These are phyloP conservation scores for Hyperopisus bebe DNA, from an alignment of 2,113 vertebrate genomes.

Conservation along the genomic window DNA sequence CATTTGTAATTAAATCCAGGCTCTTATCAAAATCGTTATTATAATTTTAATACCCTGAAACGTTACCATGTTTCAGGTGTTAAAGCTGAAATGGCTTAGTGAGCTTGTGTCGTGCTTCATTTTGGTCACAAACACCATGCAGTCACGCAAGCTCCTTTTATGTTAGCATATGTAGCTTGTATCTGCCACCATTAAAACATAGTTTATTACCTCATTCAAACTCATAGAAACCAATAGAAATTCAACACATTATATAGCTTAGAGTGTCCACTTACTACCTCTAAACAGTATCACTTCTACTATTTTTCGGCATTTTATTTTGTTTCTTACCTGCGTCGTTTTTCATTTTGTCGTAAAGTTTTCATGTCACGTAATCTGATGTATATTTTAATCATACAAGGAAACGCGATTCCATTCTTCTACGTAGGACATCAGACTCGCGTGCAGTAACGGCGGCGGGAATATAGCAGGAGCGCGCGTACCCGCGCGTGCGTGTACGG, in stretches of 20 bases:
- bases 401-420: conserved; percentile 59
- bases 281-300: conserved; percentile 76
- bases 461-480: not conserved
- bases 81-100: conserved; percentile 37
- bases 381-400: conserved; percentile 79
- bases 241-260: conserved; percentile 80
- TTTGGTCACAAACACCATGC: conserved; percentile 54
- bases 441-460: not conserved
- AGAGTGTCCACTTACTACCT: conserved; percentile 86
- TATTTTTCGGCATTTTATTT: conserved; percentile 37
- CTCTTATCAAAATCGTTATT: not conserved
- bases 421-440: conserved; percentile 22
- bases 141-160: conserved; percentile 73
- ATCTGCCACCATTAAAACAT: conserved; percentile 90
- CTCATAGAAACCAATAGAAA: conserved; percentile 88
- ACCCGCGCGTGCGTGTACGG: not conserved
- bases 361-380: conserved; percentile 71
- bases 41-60: not conserved
- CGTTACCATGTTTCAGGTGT: not conserved
- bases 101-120: conserved; percentile 23
- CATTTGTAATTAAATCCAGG: not conserved
- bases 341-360: conserved; percentile 72
- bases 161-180: conserved; percentile 82
- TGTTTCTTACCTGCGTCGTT: conserved; percentile 17
- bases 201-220: conserved; percentile 98